These are phyloP conservation scores for Drosophila stalkeri DNA, from an alignment of 2,888 invertebrate genomes.

Conservation along the genomic window DNA sequence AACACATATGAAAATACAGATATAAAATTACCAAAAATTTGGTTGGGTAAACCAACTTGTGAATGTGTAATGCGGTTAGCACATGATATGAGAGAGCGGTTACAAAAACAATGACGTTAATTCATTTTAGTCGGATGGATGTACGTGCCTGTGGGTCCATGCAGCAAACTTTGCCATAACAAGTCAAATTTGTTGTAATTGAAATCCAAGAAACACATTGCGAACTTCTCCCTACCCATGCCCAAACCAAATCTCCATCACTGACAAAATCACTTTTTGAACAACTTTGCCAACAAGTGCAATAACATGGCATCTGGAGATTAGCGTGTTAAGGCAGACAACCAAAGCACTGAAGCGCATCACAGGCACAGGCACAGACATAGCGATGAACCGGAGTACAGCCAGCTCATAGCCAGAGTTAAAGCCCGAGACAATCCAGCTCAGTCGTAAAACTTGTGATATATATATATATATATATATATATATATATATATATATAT, in stretches of 20 bases:
- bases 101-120: constrained; percentile 73
- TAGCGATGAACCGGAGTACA: constrained; percentile 1
- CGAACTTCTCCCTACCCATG: constrained; percentile 56
- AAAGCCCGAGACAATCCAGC: constrained; percentile 34
- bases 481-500: constrained; percentile 14
- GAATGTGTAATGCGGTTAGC: constrained; percentile 69
- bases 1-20: constrained; percentile 59
- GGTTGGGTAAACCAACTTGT: constrained; percentile 41
- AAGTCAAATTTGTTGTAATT: constrained; percentile 80
- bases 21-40: constrained; percentile 32
- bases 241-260: constrained; percentile 26
- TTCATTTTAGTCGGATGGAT: constrained; percentile 59
- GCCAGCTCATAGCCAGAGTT: constrained; percentile 7
- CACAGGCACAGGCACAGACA: not conserved
- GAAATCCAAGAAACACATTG: constrained; percentile 76
- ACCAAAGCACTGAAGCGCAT: constrained; percentile 30
- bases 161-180: constrained; percentile 65
- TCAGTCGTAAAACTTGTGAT: constrained; percentile 68
- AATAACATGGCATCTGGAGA: constrained; percentile 81
- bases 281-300: constrained; percentile 79
- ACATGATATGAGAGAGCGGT: constrained; percentile 73
- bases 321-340: constrained; percentile 73
- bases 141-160: constrained; percentile 39
- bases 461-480: no score
- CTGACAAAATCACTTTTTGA: constrained; percentile 75